Conservation (phyloP, 1,140 invertebrate species). For the Agrypnia vestita region DNA sequence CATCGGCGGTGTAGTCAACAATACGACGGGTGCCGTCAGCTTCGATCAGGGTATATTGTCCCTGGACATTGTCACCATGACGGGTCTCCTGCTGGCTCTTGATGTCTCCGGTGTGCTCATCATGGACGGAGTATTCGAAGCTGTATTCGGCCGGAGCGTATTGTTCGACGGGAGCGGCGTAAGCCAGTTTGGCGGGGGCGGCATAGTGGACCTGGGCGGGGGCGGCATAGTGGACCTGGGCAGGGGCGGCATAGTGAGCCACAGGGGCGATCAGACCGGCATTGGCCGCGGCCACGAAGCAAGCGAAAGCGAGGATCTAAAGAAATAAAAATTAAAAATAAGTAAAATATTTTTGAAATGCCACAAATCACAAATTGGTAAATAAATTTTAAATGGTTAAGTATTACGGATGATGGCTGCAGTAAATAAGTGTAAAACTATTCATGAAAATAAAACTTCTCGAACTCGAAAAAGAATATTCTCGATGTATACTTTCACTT, state of each 20-base stretch:
- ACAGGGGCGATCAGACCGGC: constrained; percentile 40
- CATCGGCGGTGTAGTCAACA: constrained; percentile 83
- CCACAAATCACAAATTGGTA: too few species aligned
- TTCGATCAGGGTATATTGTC: constrained; percentile 75
- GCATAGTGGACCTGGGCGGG: neutral
- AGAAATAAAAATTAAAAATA: neutral
- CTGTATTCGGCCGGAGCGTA: constrained; percentile 61
- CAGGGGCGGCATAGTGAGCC: constrained; percentile 16
- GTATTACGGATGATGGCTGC: too few species aligned
- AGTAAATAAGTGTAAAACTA: too few species aligned
- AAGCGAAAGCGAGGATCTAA: constrained; percentile 55
- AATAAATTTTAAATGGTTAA: too few species aligned
- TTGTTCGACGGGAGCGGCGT: neutral
- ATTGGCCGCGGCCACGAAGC: constrained; percentile 57
- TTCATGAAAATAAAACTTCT: too few species aligned
- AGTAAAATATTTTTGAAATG: too few species aligned
- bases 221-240: neutral
- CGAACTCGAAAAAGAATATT: too few species aligned
- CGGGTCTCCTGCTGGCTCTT: constrained; percentile 76
- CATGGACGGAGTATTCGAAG: constrained; percentile 73
- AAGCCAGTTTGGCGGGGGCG: neutral
- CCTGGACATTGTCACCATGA: constrained; percentile 76
- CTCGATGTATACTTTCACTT: too few species aligned
- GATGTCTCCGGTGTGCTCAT: constrained; percentile 74
- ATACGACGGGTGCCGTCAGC: constrained; percentile 80